phyloP scores from a whole-genome alignment of 37 sponge, comb jelly and placozoan genomes.

The Dysidea cf. avara region DNA sequence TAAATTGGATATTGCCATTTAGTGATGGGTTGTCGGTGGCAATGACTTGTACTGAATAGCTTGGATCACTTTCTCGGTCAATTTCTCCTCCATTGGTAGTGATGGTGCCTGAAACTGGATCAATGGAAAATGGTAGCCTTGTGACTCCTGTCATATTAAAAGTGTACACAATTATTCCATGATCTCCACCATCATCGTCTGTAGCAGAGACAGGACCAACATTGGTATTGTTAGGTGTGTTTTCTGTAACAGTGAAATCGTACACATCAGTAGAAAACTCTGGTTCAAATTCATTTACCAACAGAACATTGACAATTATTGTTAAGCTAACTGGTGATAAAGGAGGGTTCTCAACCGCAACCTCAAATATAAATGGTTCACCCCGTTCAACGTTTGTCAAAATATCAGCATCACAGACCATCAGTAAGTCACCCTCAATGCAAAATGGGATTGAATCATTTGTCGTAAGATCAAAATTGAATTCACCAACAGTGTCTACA shows the following conservation, averaged over 20 bases:
- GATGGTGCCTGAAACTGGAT: slow-evolving; percentile 2
- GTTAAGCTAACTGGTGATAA: slow-evolving; percentile 23
- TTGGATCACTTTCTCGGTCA: slow-evolving; percentile 32
- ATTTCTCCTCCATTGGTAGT: slow-evolving; percentile 32
- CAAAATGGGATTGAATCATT: no score
- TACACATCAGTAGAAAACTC: slow-evolving; percentile 42
- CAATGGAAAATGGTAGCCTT: slow-evolving; percentile 1
- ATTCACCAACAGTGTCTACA: no score
- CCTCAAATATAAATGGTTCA: no score
- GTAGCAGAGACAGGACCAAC: slow-evolving; percentile 37
- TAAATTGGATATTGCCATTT: slow-evolving; percentile 9
- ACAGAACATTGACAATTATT: slow-evolving; percentile 30
- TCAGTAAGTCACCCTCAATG: no score
- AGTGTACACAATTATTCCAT: slow-evolving; percentile 5
- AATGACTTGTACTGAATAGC: slow-evolving; percentile 28
- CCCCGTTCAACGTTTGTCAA: no score
- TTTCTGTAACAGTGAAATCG: slow-evolving; percentile 46
- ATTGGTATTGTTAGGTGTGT: not conserved
- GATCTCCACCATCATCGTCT: slow-evolving; percentile 40
- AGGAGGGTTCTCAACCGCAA: slow-evolving; percentile 1
- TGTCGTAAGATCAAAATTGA: no score
- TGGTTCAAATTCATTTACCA: slow-evolving; percentile 56
- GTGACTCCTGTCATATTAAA: not conserved
- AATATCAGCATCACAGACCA: no score
- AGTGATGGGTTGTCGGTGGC: slow-evolving; percentile 32